Percentiles rank a stretch among this genome's conserved stretches.
These are phyloP conservation scores for Muscicapa striata DNA, from an alignment of 2,797 vertebrate genomes.

Conservation along the genomic window DNA sequence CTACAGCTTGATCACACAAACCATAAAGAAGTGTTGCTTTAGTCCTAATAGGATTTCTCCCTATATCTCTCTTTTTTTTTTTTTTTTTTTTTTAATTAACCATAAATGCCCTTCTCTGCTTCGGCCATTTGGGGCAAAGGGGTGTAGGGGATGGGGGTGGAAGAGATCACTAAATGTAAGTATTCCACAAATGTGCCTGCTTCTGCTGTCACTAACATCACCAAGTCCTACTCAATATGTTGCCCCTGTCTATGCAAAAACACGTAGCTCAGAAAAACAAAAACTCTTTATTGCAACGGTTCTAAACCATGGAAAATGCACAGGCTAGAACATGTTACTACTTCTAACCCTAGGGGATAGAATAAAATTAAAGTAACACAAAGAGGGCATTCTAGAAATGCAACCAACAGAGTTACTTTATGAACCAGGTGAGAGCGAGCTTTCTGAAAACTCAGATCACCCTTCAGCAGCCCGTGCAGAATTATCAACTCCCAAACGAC, in stretches of 20 bases:
- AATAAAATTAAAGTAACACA: neutral
- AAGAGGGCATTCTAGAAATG: neutral
- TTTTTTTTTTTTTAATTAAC: neutral
- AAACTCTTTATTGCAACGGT: neutral
- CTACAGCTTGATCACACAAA: neutral
- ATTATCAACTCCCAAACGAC: neutral
- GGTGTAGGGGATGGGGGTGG: fast-evolving
- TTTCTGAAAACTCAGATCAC: neutral
- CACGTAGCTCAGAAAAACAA: neutral
- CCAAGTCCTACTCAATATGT: neutral
- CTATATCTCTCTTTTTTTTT: neutral
- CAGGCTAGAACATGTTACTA: neutral
- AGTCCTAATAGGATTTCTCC: fast-evolving
- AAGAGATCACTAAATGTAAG: neutral
- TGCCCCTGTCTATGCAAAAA: neutral
- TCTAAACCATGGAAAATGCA: neutral
- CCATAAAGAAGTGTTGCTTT: neutral
- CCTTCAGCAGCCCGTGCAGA: neutral
- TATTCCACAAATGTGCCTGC: neutral
- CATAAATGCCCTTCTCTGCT: neutral
- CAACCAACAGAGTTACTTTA: neutral
- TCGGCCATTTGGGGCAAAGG: neutral
- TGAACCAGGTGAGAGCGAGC: neutral
- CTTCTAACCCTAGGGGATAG: neutral
- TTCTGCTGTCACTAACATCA: neutral